Evolutionary conservation across 1,140 invertebrate species (phyloP), one percentile per base, ranked within the genome.

Genomic region (Microplitis demolitor): DNA sequence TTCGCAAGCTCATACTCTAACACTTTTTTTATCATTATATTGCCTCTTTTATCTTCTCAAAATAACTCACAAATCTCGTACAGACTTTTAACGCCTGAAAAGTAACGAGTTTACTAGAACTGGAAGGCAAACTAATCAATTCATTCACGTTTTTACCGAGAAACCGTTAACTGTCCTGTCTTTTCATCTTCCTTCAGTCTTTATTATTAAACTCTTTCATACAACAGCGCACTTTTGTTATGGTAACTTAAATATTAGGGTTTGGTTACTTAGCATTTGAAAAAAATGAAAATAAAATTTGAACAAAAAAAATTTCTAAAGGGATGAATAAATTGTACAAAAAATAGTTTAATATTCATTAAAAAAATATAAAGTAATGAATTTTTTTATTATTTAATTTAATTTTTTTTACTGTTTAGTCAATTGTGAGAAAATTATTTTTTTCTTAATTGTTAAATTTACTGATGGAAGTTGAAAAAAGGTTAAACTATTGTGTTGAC

Each of bases 11-110:
- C 54, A 58, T 31, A 31, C 16, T 4, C 8, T 6, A 1, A 24
- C 9, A 11, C 24, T 31, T 24, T 16, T 16, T 58, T 31, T 24
- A 31, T 0, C 9, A 24, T 58, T 24, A 4, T 24, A n/a, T 24
- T 24, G 71, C 74, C 64, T 71, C 77, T 80, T 80, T 79, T 78
- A 78, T 78, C 77, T 76, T 76, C 78, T 64, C 77, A 78, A 78
- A 80, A 80, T 80, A 80, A 74, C 75, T 69, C 54, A 78, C 78
- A 69, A 76, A 79, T 76, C 73, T 70, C 69, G 69, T 58, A 70
- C 77, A 33, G 35, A 37, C 35, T 71, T 58, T 51, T 51, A 33
- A 16, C 58, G 69, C 70, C 70, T 63, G 71, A 75, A 75, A 75
- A 76, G 67, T 74, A 74, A 74, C 64, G 69, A 74, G 63, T 37